These are phyloP conservation scores for Phytoseiulus persimilis DNA, from an alignment of 2,888 invertebrate genomes.

Conservation along the genomic window DNA sequence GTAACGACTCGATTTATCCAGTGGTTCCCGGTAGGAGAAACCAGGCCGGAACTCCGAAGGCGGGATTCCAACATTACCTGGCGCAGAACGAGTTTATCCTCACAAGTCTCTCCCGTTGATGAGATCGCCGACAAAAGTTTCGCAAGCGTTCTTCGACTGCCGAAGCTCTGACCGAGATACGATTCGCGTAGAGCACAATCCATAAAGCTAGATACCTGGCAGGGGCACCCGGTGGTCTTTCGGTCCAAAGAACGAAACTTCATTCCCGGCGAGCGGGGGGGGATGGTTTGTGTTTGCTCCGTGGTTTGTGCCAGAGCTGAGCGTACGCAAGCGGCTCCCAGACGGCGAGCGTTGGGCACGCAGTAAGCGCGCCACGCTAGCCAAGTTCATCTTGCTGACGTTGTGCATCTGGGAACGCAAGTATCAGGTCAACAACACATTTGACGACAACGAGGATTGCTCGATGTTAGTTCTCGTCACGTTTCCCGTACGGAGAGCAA, in stretches of 20 bases:
- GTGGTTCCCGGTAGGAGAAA: neutral
- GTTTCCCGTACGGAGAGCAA: too few species aligned
- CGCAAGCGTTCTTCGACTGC: too few species aligned
- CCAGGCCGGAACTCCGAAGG: slow-evolving; percentile 39
- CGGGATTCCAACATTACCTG: slow-evolving; percentile 29
- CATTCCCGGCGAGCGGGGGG: slow-evolving; percentile 40
- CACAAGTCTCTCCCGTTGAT: neutral
- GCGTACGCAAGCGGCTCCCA: neutral
- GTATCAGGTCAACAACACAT: too few species aligned
- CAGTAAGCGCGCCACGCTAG: slow-evolving; percentile 13
- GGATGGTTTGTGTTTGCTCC: neutral
- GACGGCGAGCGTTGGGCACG: neutral
- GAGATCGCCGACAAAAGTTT: too few species aligned
- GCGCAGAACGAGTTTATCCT: neutral
- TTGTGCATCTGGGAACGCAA: slow-evolving; percentile 38
- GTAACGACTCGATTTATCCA: slow-evolving; percentile 19
- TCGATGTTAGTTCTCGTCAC: neutral
- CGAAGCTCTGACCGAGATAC: too few species aligned
- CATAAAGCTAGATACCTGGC: slow-evolving; percentile 55
- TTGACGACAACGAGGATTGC: neutral
- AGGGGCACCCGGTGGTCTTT: slow-evolving; percentile 62
- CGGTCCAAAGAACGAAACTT: slow-evolving; percentile 53
- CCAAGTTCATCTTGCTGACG: neutral
- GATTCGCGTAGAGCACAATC: neutral
- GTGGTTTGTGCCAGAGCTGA: slow-evolving; percentile 56